phyloP scores from a whole-genome alignment of 2,113 vertebrate species.

The Brachyhypopomus occidentalis region DNA sequence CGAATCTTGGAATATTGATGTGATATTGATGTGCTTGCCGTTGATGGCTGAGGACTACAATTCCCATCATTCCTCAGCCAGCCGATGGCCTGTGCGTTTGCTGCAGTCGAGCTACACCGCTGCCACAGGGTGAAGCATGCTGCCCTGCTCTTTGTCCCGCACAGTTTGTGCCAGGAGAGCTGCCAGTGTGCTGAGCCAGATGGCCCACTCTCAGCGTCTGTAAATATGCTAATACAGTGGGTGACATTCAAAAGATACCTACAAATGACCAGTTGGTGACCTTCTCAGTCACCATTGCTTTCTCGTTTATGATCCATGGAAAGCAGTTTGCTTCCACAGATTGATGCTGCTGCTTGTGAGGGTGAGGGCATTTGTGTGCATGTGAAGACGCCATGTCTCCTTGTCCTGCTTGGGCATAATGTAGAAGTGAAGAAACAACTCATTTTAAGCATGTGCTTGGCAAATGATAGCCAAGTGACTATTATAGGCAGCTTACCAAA shows the following conservation, averaged over 20 bases:
- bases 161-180: neutral
- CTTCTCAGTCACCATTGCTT: neutral
- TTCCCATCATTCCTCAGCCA: too few relatives aligned
- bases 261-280: neutral
- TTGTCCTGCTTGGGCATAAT: neutral
- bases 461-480: neutral
- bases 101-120: too few relatives aligned
- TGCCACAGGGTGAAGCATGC: neutral
- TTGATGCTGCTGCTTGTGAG: neutral
- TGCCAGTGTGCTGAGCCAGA: constrained; percentile 15
- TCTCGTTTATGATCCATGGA: neutral
- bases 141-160: constrained; percentile 12
- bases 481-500: too few relatives aligned
- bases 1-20: too few relatives aligned
- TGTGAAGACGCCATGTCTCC: neutral
- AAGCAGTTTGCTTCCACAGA: neutral
- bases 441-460: neutral
- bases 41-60: too few relatives aligned
- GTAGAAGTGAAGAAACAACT: neutral
- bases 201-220: constrained; percentile 25
- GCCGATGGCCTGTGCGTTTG: too few relatives aligned
- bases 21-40: too few relatives aligned
- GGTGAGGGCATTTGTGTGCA: neutral
- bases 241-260: constrained; percentile 6
- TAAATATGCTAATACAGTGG: constrained; percentile 29